Evolutionary conservation across 2,888 invertebrate species (phyloP), one percentile per base, ranked within the genome.

Genomic region (Apoda limacodes): DNA sequence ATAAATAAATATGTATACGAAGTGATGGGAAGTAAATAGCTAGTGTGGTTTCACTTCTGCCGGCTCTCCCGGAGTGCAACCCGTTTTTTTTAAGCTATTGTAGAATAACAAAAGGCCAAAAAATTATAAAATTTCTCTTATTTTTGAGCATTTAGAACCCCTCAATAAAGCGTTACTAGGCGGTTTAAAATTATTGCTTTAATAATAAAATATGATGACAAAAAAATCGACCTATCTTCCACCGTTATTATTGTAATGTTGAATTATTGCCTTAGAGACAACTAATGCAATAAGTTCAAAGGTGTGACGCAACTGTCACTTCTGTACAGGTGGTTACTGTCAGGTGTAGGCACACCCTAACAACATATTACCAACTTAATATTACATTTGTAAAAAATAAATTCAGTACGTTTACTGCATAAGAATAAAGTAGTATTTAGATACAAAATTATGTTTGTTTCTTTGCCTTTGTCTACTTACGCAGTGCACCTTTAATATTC

Each of bases 271-370:
- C 34, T 42, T 46, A 48, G 43, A 35, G 42, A 43, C 35, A 43
- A 43, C 47, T 48, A 45, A 53, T 46, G 49, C 50, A 51, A 50
- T 41, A 47, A 47, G 45, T 7, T 17, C 50, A 57, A 68, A 71
- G 64, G 69, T 67, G 67, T 68, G 59, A 65, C 56, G 54, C 69
- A 70, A 70, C 67, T 68, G 64, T 55, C 60, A 46, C 28, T n/a
- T n/a, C n/a, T n/a, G n/a, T 64, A 65, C 67, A 67, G 70, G 66
- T 69, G 70, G 59, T 29, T 45, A 26, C 27, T 37, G 60, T 66
- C 72, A 70, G 68, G 69, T 72, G 68, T 46, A 46, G 40, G 35
- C 46, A 39, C 53, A 55, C 67, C 63, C 63, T 59, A 60, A n/a
- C n/a, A 54, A 45, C 39, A 42, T 39, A 33, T 34, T 13, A 23